Percentiles rank a stretch among this genome's conserved stretches.
phyloP scores from a whole-genome alignment of 2,888 invertebrate species.

The Lasius platythorax region DNA sequence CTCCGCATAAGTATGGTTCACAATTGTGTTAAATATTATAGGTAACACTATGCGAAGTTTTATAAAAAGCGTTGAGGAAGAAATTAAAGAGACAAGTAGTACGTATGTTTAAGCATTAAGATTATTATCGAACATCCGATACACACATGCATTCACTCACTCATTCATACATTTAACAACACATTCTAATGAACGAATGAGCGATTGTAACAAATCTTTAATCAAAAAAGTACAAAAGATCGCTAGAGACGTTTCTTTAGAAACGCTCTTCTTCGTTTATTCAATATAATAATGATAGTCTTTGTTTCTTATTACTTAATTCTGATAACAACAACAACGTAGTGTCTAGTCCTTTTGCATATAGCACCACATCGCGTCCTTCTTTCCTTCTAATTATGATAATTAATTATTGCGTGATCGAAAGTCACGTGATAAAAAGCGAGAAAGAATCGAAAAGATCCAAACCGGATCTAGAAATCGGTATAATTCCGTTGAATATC shows the following conservation, averaged over 20 bases:
- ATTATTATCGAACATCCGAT: slow-evolving; percentile 55
- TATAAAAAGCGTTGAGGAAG: slow-evolving; percentile 63
- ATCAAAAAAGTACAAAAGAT: slow-evolving; percentile 85
- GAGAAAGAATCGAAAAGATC: background rate
- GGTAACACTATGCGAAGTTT: slow-evolving; percentile 62
- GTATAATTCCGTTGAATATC: slow-evolving; percentile 12
- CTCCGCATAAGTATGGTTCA: slow-evolving; percentile 15
- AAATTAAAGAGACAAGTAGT: slow-evolving; percentile 60
- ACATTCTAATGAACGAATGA: slow-evolving; percentile 64
- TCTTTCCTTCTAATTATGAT: slow-evolving; percentile 51
- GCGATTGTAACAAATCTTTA: slow-evolving; percentile 78
- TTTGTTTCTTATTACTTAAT: slow-evolving; percentile 78
- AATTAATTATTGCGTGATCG: slow-evolving; percentile 13
- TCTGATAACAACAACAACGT: slow-evolving; percentile 66
- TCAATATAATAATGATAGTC: slow-evolving; percentile 76
- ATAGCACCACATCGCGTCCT: slow-evolving; percentile 73
- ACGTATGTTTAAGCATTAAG: slow-evolving; percentile 66
- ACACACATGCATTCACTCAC: slow-evolving; percentile 63
- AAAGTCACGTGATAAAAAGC: slow-evolving; percentile 16
- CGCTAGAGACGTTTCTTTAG: slow-evolving; percentile 68
- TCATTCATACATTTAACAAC: slow-evolving; percentile 48
- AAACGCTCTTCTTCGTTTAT: slow-evolving; percentile 70
- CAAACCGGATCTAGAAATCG: slow-evolving; percentile 25
- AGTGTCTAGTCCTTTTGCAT: slow-evolving; percentile 84
- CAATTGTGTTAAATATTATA: slow-evolving; percentile 37